A percentile compares a stretch with the other conserved stretches of the same genome.
Conservation (phyloP, 2,888 invertebrate genomes). For the Dione juno region DNA sequence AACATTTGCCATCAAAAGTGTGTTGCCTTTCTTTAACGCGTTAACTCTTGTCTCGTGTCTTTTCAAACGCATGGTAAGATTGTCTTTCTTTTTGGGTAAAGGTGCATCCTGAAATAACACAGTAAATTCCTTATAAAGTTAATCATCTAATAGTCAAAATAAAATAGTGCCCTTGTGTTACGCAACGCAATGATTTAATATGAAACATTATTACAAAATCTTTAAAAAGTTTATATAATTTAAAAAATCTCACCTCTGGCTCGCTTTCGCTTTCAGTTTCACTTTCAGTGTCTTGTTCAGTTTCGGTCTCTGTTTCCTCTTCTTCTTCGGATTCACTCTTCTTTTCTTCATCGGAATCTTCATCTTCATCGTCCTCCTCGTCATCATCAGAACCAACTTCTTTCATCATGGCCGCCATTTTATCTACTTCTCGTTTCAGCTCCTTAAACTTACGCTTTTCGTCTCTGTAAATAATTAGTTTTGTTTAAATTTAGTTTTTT, state of each 20-base stretch:
- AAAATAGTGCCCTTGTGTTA: no score
- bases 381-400: constrained; percentile 89
- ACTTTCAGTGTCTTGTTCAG: constrained; percentile 87
- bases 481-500: no score
- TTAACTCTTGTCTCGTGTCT: constrained; percentile 90
- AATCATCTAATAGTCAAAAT: no score
- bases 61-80: constrained; percentile 86
- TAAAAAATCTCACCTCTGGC: constrained; percentile 84
- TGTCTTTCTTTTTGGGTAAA: constrained; percentile 86
- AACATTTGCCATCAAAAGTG: constrained; percentile 93
- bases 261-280: constrained; percentile 87
- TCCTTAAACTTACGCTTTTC: constrained; percentile 92
- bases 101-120: constrained; percentile 84
- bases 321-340: constrained; percentile 81
- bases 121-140: no score
- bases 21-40: constrained; percentile 94
- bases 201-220: no score
- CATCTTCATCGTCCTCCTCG: constrained; percentile 86
- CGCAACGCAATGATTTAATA: no score
- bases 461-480: constrained; percentile 73
- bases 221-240: no score
- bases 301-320: constrained; percentile 85
- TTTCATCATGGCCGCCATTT: constrained; percentile 95
- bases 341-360: constrained; percentile 85
- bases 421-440: constrained; percentile 93